Evolutionary conservation across 2,113 vertebrate genomes (phyloP).

Genomic region (Athene cunicularia): DNA sequence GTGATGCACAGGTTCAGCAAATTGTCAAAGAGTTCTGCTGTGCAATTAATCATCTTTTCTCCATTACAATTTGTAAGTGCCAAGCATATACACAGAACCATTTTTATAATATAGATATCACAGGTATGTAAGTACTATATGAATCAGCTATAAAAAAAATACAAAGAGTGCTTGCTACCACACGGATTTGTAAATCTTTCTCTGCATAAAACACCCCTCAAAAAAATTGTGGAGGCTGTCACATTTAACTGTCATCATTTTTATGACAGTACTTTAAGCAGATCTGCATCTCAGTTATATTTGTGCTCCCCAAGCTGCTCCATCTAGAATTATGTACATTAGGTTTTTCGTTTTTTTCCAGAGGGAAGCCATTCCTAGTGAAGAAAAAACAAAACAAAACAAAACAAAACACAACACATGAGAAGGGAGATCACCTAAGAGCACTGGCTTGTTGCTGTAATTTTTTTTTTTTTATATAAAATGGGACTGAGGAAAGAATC

Average conservation of each 20-base stretch:
- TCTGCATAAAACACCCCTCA: background rate
- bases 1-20: slow-evolving; percentile 65
- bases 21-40: slow-evolving; percentile 52
- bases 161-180: background rate
- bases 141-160: background rate
- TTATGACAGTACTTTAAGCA: background rate
- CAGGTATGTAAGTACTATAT: background rate
- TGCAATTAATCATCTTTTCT: slow-evolving; percentile 62
- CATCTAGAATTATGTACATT: background rate
- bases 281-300: background rate
- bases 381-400: background rate
- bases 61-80: slow-evolving; percentile 21
- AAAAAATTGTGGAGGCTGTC: background rate
- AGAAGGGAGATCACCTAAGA: background rate
- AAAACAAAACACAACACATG: background rate
- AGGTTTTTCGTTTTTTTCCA: background rate
- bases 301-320: background rate
- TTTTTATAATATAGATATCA: slow-evolving; percentile 33
- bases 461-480: background rate
- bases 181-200: background rate
- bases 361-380: background rate
- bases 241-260: background rate
- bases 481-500: background rate
- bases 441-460: background rate
- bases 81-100: background rate